phyloP scores from a whole-genome alignment of 2,888 invertebrate genomes.

The Choristoneura rosaceana region DNA sequence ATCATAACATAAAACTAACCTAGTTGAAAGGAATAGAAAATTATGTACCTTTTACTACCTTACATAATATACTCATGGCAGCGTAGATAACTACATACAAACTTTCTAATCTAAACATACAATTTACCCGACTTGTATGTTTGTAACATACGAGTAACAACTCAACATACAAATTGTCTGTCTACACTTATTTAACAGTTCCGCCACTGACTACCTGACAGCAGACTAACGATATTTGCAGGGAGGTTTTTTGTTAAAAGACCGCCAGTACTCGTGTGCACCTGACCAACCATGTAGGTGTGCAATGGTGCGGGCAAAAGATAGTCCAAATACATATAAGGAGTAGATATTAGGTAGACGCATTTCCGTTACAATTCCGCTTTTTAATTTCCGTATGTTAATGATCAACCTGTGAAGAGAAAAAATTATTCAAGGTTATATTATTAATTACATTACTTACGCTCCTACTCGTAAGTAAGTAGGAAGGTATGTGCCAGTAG shows the following conservation, averaged over 20 bases:
- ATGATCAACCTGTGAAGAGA: neutral
- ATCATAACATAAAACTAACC: neutral
- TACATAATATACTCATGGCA: conserved; percentile 30
- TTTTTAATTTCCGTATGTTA: neutral
- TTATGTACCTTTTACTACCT: neutral
- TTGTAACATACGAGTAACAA: neutral
- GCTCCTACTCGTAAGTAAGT: no score
- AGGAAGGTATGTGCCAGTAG: no score
- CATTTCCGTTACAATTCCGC: neutral
- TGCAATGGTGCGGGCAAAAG: neutral
- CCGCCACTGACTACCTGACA: neutral
- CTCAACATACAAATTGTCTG: neutral
- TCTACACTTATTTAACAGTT: neutral
- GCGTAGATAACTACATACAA: conserved; percentile 16
- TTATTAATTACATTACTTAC: neutral
- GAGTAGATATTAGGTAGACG: neutral
- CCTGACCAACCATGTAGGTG: neutral
- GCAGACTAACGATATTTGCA: neutral
- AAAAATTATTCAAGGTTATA: conserved; percentile 1
- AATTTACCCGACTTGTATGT: conserved; percentile 30
- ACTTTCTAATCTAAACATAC: conserved; percentile 40
- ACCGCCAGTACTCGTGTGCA: no score
- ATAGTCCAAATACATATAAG: neutral
- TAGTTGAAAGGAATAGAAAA: neutral
- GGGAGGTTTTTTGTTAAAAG: no score